Base-by-base conservation (phyloP, 2,888 invertebrate species). In the Netelia virgata region DNA sequence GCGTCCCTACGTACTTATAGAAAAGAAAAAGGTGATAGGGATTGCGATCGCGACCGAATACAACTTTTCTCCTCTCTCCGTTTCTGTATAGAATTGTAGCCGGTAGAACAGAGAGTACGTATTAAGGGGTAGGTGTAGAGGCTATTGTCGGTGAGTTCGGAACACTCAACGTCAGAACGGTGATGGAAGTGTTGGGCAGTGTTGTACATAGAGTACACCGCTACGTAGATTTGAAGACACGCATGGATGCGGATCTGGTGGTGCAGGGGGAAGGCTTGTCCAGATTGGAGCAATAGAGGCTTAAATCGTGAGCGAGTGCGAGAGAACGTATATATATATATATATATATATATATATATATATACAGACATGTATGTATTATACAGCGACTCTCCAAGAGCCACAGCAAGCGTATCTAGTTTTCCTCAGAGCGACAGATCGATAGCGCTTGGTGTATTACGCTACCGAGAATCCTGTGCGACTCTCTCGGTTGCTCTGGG, bases 401-500 rank as follows among this genome's bases (percentile, higher is more conserved):
- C 61, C 28, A 41, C 68, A 68, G 41, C 16, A 61, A 61, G 47
- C 28, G 47, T 50, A 57, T 64, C 66, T 55, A 59, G 73, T 81
- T 57, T 84, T 63, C 77, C 77, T 70, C 69, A 70, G 77, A 70
- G 77, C 61, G 77, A 69, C 77, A 69, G 77, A 77, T 77, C 77
- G 77, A 77, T 77, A 77, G 69, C 50, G 18, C 57, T 18, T n/a
- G 50, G 23, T 64, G 43, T 64, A 41, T 14, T 47, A 74, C 74
- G 50, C 23, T 47, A 23, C 41, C 9, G 68, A 63, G 74, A 74
- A 63, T 28, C 14, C 76, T 63, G 63, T 73, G 41, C 57, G 55
- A 14, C 72, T 82, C 77, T 73, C 76, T 70, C 47, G 68, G 73
- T 72, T 63, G 73, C 80, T 76, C 73, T 79, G 50, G 43, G 63